These are phyloP conservation scores for Myotis pilosus DNA, from an alignment of 2,797 vertebrate species.

Conservation along the genomic window DNA sequence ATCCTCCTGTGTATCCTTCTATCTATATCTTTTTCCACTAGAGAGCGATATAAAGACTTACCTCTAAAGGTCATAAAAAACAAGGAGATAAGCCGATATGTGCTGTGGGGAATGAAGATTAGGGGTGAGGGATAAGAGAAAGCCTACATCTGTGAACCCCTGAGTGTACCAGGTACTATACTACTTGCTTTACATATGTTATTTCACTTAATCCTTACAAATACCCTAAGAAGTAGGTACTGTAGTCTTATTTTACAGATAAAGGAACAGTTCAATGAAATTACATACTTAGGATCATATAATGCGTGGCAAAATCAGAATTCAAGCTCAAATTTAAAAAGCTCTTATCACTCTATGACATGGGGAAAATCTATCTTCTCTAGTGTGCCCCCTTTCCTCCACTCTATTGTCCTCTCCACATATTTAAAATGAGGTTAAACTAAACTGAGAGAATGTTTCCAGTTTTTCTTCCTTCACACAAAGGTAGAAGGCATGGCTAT, in stretches of 20 bases:
- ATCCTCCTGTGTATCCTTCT: background rate
- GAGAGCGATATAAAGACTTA: slow-evolving; percentile 17
- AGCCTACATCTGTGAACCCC: background rate
- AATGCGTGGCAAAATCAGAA: background rate
- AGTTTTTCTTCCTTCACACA: background rate
- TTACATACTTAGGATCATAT: background rate
- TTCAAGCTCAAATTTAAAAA: background rate
- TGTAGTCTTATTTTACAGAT: slow-evolving; percentile 9
- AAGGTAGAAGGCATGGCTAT: background rate
- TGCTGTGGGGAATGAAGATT: background rate
- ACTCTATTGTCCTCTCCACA: background rate
- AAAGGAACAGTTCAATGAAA: background rate
- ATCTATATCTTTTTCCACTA: slow-evolving; percentile 37
- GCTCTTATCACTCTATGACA: background rate
- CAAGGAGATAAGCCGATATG: background rate
- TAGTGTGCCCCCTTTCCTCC: too few species aligned
- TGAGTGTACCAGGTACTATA: background rate
- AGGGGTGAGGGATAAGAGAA: background rate
- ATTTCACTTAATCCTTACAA: slow-evolving; percentile 30
- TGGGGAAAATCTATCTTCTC: background rate
- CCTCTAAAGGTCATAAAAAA: background rate
- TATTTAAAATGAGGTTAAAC: background rate
- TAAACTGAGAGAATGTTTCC: background rate
- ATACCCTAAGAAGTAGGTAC: background rate
- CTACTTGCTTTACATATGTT: background rate